A percentile compares a stretch with the other conserved stretches of the same genome.
These are phyloP conservation scores for Camptogramma bilineatum DNA, from an alignment of 2,888 invertebrate genomes.

Conservation along the genomic window DNA sequence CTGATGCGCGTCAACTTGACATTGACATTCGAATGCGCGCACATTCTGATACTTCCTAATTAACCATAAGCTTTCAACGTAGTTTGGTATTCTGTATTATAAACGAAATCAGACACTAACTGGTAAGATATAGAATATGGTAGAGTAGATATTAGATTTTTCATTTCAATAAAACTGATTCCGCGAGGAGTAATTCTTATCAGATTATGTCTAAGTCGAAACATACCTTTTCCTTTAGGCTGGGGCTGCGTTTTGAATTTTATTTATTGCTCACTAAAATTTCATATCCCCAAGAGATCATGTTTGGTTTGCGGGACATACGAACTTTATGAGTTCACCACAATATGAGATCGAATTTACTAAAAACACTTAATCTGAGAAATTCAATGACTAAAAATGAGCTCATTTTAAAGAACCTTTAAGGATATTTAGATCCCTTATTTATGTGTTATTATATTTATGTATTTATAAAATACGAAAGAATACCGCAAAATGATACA, in stretches of 20 bases:
- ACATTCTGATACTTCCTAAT: constrained; percentile 49
- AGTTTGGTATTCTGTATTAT: constrained; percentile 5
- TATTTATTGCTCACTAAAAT: constrained; percentile 29
- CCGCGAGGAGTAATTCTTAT: too few species aligned
- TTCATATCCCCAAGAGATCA: constrained; percentile 23
- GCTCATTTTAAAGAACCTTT: constrained; percentile 35
- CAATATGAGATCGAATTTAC: constrained; percentile 30
- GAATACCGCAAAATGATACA: too few species aligned
- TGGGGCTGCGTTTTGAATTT: constrained; percentile 16
- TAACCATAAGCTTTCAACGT: constrained; percentile 31
- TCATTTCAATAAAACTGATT: constrained; percentile 9
- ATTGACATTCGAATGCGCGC: constrained; percentile 51
- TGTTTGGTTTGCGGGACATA: constrained; percentile 25
- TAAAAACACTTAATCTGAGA: constrained; percentile 33
- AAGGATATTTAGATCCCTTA: constrained; percentile 21
- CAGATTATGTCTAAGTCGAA: constrained; percentile 7
- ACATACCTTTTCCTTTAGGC: constrained; percentile 21
- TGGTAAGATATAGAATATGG: too few species aligned
- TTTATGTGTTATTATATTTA: neutral
- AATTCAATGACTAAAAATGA: constrained; percentile 40
- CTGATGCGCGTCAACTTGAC: constrained; percentile 59
- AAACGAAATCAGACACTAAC: too few species aligned
- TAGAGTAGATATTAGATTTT: too few species aligned
- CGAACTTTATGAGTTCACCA: constrained; percentile 28
- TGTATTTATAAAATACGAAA: neutral